These are phyloP conservation scores for Corapipo altera DNA, from an alignment of 2,113 vertebrate species.

Conservation along the genomic window DNA sequence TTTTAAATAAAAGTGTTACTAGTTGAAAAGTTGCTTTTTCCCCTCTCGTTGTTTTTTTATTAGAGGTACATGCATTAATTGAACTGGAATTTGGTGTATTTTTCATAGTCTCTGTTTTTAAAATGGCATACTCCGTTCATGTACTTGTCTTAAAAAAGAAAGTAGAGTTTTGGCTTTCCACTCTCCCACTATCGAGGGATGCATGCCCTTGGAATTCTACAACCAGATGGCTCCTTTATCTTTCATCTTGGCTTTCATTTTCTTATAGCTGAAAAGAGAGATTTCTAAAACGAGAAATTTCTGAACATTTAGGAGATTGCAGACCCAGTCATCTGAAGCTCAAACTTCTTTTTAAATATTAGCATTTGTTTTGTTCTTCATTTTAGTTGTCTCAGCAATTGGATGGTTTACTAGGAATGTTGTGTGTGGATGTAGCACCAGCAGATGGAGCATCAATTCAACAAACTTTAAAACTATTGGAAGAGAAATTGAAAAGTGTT, in stretches of 20 bases:
- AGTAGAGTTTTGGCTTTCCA: not conserved
- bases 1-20: not conserved
- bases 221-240: not conserved
- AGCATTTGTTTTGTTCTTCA: conserved; percentile 25
- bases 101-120: not conserved
- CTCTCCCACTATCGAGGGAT: rapidly evolving
- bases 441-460: conserved; percentile 95
- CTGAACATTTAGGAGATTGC: not conserved
- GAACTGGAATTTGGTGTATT: not conserved
- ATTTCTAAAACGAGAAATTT: not conserved
- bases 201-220: not conserved
- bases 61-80: not conserved
- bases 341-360: not conserved
- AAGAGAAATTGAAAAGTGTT: conserved; percentile 97
- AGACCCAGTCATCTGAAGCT: not conserved
- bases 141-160: not conserved
- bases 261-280: not conserved
- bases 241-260: not conserved
- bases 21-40: not conserved
- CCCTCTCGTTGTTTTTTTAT: rapidly evolving
- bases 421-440: conserved; percentile 96
- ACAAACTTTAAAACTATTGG: conserved; percentile 95
- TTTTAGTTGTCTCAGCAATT: conserved; percentile 94
- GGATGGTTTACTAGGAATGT: conserved; percentile 95
- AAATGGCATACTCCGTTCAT: not conserved